Evolutionary conservation across 1,140 invertebrate species (phyloP).

Genomic region (Lasioglossum albipes): DNA sequence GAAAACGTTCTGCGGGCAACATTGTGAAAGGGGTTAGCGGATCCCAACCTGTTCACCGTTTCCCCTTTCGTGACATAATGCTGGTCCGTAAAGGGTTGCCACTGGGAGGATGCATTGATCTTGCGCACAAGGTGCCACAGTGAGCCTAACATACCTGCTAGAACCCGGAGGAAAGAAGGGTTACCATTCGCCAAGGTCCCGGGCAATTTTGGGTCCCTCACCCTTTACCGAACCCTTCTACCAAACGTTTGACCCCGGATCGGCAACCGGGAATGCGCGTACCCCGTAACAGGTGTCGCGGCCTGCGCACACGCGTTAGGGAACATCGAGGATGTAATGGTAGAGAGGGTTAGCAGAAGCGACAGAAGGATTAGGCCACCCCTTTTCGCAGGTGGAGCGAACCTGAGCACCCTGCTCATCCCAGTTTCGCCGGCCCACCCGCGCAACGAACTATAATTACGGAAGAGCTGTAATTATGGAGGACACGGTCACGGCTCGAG

Average conservation of each 20-base stretch:
- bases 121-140: slow-evolving; percentile 53
- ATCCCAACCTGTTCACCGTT: slow-evolving; percentile 61
- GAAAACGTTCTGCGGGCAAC: slow-evolving; percentile 28
- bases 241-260: slow-evolving; percentile 51
- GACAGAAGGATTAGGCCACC: slow-evolving; percentile 35
- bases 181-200: slow-evolving; percentile 48
- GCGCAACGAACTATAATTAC: slow-evolving; percentile 28
- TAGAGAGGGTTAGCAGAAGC: slow-evolving; percentile 47
- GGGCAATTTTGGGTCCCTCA: slow-evolving; percentile 49
- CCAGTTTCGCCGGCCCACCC: slow-evolving; percentile 13
- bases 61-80: slow-evolving; percentile 63
- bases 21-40: slow-evolving; percentile 54
- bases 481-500: no score
- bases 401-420: not conserved
- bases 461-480: no score
- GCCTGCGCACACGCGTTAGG: slow-evolving; percentile 5
- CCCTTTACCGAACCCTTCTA: slow-evolving; percentile 67
- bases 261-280: slow-evolving; percentile 24
- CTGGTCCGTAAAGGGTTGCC: slow-evolving; percentile 71
- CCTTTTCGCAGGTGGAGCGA: slow-evolving; percentile 44
- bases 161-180: slow-evolving; percentile 49
- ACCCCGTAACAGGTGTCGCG: slow-evolving; percentile 58
- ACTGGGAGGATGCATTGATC: slow-evolving; percentile 47
- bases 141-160: slow-evolving; percentile 66
- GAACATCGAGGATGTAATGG: not conserved